Base-by-base conservation (phyloP, 2,797 vertebrate species). In the Euthynnus affinis region DNA sequence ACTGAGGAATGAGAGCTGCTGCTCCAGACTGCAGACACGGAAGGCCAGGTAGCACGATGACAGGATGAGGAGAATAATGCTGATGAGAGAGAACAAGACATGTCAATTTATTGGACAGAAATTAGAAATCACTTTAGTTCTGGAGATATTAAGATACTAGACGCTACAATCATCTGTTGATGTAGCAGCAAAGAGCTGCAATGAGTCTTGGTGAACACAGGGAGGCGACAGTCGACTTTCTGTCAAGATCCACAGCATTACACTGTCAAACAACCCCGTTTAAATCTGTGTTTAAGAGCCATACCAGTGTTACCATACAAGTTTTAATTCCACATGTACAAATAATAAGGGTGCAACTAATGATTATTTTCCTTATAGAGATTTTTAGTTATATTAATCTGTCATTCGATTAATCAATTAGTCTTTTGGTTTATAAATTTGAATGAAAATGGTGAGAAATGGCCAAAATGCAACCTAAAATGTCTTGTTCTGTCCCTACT, bases 11-110 rank as follows among this genome's bases (percentile, higher is more conserved):
- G 96, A 96, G 62, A 99, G 93, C 88, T 98, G 97, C 90, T 98
- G 97, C 89, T 99, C 98, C 93, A 99, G 94, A 72, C 94, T 96
- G 91, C 97, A 99, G 83, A 99, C 98, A n/a, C 97, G 96, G 82
- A 98, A 98, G 0, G 97, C 97, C 96, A 99, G 93, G 80, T 99
- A 99, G 3, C 96, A 98, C 0, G 97, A 99, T 0, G 98, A 98
- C 78, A 97, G 87, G 7, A 98, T 96, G 90, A 99, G 95, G 71
- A 98, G 94, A 70, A 98, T 96, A 75, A 98, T 97, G 17, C 97
- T 98, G 92, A 22, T 2, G 74, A 61, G 5, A 73, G 18, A 86
- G 34, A 25, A 78, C 20, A 37, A 76, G 6, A 80, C n/a, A 56
- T 2, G 12, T 40, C 3, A 3, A 46, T 18, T 46, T 15, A 46